phyloP scores from a whole-genome alignment of 2,797 vertebrate genomes.

The Liasis olivaceus region DNA sequence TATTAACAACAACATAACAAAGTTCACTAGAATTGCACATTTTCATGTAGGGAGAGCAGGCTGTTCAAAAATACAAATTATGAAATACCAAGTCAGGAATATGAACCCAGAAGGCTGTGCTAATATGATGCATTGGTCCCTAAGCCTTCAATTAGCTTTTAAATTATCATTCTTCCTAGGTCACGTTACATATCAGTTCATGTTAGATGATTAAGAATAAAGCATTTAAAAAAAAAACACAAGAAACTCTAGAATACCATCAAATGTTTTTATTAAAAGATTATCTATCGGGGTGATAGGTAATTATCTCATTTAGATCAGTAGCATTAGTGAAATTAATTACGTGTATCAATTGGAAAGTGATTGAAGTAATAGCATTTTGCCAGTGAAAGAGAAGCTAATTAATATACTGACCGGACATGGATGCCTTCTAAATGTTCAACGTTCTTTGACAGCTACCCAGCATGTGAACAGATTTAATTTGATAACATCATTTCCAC shows the following conservation, averaged over 20 bases:
- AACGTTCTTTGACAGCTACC: not conserved
- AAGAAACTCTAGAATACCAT: not conserved
- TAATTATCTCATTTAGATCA: constrained; percentile 24
- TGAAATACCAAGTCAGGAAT: not conserved
- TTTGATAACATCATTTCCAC: not conserved
- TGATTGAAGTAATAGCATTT: not conserved
- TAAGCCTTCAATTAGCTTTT: not conserved
- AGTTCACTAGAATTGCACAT: not conserved
- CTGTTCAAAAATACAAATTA: not conserved
- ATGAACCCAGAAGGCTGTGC: not conserved
- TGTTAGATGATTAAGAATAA: not conserved
- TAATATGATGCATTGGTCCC: not conserved
- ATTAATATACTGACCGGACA: not conserved
- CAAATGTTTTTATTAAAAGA: constrained; percentile 10
- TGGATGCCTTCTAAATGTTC: not conserved
- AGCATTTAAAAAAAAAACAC: not conserved
- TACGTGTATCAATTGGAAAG: not conserved
- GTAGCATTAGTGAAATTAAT: constrained; percentile 20
- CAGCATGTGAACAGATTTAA: not conserved
- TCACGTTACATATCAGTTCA: not conserved
- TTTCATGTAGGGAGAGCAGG: not conserved
- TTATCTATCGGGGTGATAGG: constrained; percentile 2
- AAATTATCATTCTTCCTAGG: not conserved
- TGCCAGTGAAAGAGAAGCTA: not conserved
- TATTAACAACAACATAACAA: too few relatives aligned